These are phyloP conservation scores for Anadara kagoshimensis DNA, from an alignment of 1,140 invertebrate species.

Conservation along the genomic window DNA sequence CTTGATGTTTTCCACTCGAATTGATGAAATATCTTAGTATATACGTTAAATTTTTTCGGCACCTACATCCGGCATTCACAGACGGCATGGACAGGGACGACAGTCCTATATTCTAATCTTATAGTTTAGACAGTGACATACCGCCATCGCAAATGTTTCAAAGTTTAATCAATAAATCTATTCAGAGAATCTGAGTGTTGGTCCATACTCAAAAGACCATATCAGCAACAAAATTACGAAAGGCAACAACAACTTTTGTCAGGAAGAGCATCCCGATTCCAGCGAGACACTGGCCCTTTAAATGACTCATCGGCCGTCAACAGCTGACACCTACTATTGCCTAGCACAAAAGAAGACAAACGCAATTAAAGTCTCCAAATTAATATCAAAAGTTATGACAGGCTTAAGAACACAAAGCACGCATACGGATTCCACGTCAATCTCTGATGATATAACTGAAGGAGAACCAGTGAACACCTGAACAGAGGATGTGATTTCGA, in stretches of 20 bases:
- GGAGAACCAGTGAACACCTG: too few relatives aligned
- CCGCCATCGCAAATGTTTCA: too few relatives aligned
- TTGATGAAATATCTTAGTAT: too few relatives aligned
- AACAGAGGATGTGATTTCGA: too few relatives aligned
- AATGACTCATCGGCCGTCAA: background rate
- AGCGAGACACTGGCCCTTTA: background rate
- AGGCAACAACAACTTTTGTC: background rate
- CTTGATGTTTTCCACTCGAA: too few relatives aligned
- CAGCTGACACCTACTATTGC: background rate
- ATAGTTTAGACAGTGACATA: too few relatives aligned
- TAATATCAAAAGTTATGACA: background rate
- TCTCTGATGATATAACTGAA: too few relatives aligned
- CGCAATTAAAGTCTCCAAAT: background rate
- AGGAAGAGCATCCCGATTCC: background rate
- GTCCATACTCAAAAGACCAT: background rate
- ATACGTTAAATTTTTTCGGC: too few relatives aligned
- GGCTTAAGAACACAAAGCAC: background rate
- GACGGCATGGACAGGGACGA: too few relatives aligned
- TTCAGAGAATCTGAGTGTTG: background rate
- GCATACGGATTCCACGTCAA: too few relatives aligned
- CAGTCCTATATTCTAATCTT: too few relatives aligned
- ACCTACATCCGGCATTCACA: too few relatives aligned
- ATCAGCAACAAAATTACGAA: background rate
- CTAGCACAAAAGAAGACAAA: background rate
- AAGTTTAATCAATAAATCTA: background rate